These are phyloP conservation scores for Zonitis immaculata DNA, from an alignment of 2,888 invertebrate genomes.

Conservation along the genomic window DNA sequence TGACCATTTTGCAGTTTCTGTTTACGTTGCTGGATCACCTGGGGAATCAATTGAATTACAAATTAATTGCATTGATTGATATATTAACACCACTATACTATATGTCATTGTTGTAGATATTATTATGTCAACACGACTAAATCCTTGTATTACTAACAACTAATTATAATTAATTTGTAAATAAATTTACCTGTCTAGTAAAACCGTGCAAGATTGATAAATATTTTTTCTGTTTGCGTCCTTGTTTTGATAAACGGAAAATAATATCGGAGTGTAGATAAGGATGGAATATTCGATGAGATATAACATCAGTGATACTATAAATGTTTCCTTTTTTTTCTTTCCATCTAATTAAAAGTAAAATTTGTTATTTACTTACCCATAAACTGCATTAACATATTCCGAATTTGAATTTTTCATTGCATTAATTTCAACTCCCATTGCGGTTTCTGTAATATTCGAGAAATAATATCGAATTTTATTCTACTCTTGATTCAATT, in stretches of 20 bases:
- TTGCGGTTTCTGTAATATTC: slow-evolving; percentile 56
- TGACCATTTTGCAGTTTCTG: slow-evolving; percentile 17
- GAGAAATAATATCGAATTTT: too few relatives aligned
- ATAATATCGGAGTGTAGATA: slow-evolving; percentile 50
- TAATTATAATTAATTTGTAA: slow-evolving; percentile 4
- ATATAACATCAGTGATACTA: slow-evolving; percentile 22
- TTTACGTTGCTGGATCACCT: slow-evolving; percentile 28
- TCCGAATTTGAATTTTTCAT: slow-evolving; percentile 44
- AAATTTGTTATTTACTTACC: slow-evolving; percentile 30
- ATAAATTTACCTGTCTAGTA: slow-evolving; percentile 49
- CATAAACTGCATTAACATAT: slow-evolving; percentile 49
- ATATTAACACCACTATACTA: too few relatives aligned
- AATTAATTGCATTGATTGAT: too few relatives aligned
- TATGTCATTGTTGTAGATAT: too few relatives aligned
- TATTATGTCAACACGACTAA: too few relatives aligned
- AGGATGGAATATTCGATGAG: slow-evolving; percentile 37
- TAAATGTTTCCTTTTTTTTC: too few relatives aligned
- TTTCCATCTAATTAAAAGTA: too few relatives aligned
- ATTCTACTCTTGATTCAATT: too few relatives aligned
- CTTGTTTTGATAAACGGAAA: slow-evolving; percentile 44
- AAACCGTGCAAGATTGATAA: slow-evolving; percentile 52
- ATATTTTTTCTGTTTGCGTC: slow-evolving; percentile 45
- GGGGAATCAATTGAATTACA: background rate
- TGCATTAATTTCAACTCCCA: slow-evolving; percentile 52
- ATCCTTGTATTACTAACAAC: background rate